Evolutionary conservation across 2,888 invertebrate genomes (phyloP).

Genomic region (Heliconius aoede): DNA sequence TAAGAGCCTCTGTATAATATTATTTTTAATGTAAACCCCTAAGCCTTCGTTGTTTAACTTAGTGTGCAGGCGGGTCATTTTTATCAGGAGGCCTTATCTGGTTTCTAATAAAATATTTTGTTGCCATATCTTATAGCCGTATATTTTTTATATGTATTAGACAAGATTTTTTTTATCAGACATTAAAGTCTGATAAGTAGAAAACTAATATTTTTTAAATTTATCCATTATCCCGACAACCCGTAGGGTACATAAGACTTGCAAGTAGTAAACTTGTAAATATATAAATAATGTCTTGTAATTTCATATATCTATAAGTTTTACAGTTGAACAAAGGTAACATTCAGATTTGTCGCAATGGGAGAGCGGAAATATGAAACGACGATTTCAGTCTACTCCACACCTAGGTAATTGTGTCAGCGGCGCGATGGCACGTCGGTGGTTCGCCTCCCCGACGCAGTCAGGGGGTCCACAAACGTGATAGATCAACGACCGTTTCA

Average conservation of each 20-base stretch:
- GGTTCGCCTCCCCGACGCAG: conserved; percentile 6
- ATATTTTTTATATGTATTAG: neutral
- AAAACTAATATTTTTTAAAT: too few relatives aligned
- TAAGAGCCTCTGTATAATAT: too few relatives aligned
- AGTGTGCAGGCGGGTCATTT: neutral
- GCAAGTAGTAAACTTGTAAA: neutral
- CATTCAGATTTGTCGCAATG: neutral
- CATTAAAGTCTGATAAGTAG: too few relatives aligned
- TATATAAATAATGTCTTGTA: neutral
- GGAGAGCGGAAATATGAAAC: conserved; percentile 15
- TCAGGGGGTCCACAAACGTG: neutral
- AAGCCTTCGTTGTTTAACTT: neutral
- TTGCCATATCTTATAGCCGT: neutral
- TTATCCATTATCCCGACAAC: neutral
- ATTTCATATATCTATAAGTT: neutral
- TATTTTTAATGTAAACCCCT: conserved; percentile 15
- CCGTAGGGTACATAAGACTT: neutral
- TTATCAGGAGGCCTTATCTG: neutral
- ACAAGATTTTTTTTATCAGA: neutral
- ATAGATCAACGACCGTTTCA: conserved; percentile 16
- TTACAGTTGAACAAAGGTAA: neutral
- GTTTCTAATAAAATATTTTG: neutral
- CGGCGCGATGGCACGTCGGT: conserved; percentile 10
- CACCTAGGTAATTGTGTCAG: conserved; percentile 23
- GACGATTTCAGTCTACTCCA: conserved; percentile 14